Percentiles rank a stretch among this genome's conserved stretches.
These are phyloP conservation scores for Myotis daubentonii DNA, from an alignment of 2,797 vertebrate genomes.

Conservation along the genomic window DNA sequence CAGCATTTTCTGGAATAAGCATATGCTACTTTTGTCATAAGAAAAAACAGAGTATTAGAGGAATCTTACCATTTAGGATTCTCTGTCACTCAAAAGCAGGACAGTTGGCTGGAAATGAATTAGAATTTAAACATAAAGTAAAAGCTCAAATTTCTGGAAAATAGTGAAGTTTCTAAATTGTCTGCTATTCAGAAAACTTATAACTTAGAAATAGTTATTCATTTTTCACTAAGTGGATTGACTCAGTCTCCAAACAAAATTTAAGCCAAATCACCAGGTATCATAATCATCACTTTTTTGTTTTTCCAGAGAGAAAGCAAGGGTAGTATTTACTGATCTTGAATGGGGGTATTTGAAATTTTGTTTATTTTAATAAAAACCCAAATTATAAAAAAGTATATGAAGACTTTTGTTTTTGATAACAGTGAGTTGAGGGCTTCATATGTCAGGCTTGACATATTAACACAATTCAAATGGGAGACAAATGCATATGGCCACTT, in stretches of 20 bases:
- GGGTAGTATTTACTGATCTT: background rate
- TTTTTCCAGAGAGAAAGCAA: background rate
- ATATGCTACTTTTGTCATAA: background rate
- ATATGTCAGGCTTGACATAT: background rate
- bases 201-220: background rate
- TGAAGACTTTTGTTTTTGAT: conserved; percentile 17
- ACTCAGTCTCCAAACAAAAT: conserved; percentile 3
- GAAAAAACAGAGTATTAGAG: background rate
- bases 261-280: background rate
- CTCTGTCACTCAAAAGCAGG: background rate
- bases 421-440: background rate
- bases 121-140: conserved; percentile 36
- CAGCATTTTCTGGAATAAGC: conserved; percentile 12
- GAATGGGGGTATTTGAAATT: background rate
- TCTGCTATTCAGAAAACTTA: background rate
- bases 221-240: conserved; percentile 34
- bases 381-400: background rate
- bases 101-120: background rate
- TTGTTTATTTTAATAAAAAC: conserved; percentile 25
- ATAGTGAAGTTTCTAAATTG: conserved; percentile 24
- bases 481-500: background rate
- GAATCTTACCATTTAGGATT: background rate
- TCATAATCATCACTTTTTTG: background rate
- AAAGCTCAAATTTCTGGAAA: conserved; percentile 58
- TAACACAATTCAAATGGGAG: background rate